Conservation (phyloP, 2,797 vertebrate species). For the Anomalospiza imberbis region DNA sequence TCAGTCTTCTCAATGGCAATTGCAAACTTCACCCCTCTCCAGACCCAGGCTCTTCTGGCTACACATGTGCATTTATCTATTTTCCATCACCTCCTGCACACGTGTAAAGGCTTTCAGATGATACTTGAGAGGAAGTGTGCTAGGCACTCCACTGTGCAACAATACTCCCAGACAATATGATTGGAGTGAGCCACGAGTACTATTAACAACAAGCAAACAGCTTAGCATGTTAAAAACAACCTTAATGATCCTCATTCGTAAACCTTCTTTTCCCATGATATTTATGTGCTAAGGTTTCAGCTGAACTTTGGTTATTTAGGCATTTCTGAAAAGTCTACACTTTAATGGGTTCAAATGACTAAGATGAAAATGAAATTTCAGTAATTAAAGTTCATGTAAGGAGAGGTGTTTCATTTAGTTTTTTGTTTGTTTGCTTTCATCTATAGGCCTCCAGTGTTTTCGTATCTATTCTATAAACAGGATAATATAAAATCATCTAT, state of each 20-base stretch:
- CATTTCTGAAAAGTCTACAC: conserved; percentile 18
- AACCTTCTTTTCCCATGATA: background rate
- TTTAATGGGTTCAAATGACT: conserved; percentile 41
- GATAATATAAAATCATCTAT: conserved; percentile 57
- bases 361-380: conserved; percentile 47
- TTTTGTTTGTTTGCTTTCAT: conserved; percentile 68
- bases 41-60: background rate
- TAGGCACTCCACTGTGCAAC: background rate
- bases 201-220: background rate
- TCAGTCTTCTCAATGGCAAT: fast-evolving
- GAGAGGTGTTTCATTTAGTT: conserved; percentile 57
- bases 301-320: background rate
- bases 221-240: background rate
- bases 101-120: background rate
- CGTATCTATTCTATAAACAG: conserved; percentile 49
- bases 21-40: background rate
- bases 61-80: background rate
- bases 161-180: background rate
- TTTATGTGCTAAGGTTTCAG: background rate
- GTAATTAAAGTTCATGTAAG: conserved; percentile 48
- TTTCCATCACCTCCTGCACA: background rate
- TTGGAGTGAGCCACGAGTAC: background rate
- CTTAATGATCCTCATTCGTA: background rate
- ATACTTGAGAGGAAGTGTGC: background rate
- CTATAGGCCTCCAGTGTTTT: conserved; percentile 57